phyloP scores from a whole-genome alignment of 2,797 vertebrate species.

The Austrolebias charrua region DNA sequence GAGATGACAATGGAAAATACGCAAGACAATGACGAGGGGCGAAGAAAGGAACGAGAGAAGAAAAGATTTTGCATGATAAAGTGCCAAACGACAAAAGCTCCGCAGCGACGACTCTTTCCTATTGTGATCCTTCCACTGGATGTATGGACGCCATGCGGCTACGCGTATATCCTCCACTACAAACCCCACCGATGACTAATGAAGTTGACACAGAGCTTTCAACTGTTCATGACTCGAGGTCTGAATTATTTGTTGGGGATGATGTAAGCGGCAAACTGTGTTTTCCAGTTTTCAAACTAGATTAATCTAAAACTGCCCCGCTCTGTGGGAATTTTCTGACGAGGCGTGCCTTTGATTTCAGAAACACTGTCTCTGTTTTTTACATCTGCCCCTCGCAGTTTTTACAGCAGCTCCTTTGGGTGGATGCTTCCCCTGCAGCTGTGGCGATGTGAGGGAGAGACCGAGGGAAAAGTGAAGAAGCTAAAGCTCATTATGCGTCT shows the following conservation, averaged over 20 bases:
- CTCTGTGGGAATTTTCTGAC: conserved; percentile 75
- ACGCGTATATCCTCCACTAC: conserved; percentile 58
- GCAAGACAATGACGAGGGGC: conserved; percentile 9
- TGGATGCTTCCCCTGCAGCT: conserved; percentile 67
- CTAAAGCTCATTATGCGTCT: conserved; percentile 73
- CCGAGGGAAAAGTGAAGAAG: conserved; percentile 42
- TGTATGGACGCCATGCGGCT: conserved; percentile 64
- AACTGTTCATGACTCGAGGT: conserved; percentile 71
- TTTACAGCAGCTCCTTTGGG: conserved; percentile 69
- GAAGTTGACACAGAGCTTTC: conserved; percentile 77
- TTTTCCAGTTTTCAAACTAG: conserved; percentile 57
- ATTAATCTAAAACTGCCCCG: conserved; percentile 37
- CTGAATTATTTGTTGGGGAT: conserved; percentile 72
- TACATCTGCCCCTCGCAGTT: conserved; percentile 68
- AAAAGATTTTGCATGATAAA: conserved; percentile 72
- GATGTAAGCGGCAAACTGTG: conserved; percentile 66
- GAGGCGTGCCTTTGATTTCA: conserved; percentile 72
- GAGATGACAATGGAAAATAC: conserved; percentile 15
- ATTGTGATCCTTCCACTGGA: conserved; percentile 59
- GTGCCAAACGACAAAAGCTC: conserved; percentile 65
- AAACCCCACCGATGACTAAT: conserved; percentile 70
- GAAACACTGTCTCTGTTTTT: conserved; percentile 74
- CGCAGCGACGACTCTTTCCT: conserved; percentile 52
- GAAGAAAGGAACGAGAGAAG: conserved; percentile 1
- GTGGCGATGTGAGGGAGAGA: conserved; percentile 55